Evolutionary conservation across 2,888 invertebrate species (phyloP), one percentile per base, ranked within the genome.

Genomic region (Xylota sylvarum): DNA sequence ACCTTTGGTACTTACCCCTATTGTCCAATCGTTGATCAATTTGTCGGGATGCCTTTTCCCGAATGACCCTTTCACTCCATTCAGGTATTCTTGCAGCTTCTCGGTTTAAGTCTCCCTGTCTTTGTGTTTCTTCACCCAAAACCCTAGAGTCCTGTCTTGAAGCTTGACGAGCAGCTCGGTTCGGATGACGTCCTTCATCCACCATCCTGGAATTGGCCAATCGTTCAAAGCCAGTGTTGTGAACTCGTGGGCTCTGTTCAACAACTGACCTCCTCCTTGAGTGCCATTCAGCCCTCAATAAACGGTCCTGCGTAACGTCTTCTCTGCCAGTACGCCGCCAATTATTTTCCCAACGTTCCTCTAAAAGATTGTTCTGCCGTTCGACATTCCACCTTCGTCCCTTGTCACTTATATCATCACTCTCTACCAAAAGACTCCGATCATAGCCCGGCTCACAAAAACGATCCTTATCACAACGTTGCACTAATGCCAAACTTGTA

Each of bases 401-500:
- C 32, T 64, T 35, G 9, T 37, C 58, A n/a, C 3, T 9, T n/a
- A 62, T 37, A 0, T 30, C 3, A 1, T 40, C 14, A 1, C 35
- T 52, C 1, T 58, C 65, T 2, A 17, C 7, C 14, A 67, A 17
- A 9, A 19, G 1, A n/a, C 55, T 40, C 14, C 58, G 55, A 35
- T 85, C 89, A 83, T 73, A 79, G 32, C 77, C 88, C 60, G 73
- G 17, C 3, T 86, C 85, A 5, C 73, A 83, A 56, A 77, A 69
- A 5, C 65, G 62, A 14, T 81, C 55, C 48, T 35, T 73, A 23
- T 67, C 80, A 62, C 85, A 81, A 37, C 77, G 64, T 14, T 88
- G 62, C 30, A 84, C 84, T 12, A 87, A 79, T 19, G 88, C 89
- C 10, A 89, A 35, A 73, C 84, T 89, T n/a, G 88, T 69, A 12